Evolutionary conservation across 2,888 invertebrate species (phyloP).

Genomic region (Amblyjoppa proteus): DNA sequence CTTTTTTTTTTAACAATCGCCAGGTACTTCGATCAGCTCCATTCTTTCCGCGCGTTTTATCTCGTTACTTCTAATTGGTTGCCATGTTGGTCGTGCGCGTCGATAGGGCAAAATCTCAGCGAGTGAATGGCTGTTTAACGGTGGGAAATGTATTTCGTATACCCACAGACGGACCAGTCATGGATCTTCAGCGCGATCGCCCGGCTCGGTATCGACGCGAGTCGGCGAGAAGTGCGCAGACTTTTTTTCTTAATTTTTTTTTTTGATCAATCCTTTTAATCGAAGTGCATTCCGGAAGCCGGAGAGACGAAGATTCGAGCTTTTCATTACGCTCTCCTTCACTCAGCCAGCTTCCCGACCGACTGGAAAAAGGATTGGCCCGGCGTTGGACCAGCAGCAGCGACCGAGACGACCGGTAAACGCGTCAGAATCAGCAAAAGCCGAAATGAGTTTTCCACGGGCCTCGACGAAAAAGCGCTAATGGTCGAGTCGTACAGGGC

Average conservation of each 20-base stretch:
- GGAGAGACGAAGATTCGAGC: constrained; percentile 32
- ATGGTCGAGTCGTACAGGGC: constrained; percentile 50
- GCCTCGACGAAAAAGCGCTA: constrained; percentile 50
- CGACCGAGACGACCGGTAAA: constrained; percentile 22
- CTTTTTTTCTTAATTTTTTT: constrained; percentile 24
- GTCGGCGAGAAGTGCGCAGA: not conserved
- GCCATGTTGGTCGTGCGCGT: not conserved
- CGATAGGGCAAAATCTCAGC: not conserved
- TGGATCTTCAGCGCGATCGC: not conserved
- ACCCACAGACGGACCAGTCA: not conserved
- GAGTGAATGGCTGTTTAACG: not conserved
- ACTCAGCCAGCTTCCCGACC: constrained; percentile 3
- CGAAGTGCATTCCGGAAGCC: constrained; percentile 17
- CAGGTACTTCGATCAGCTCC: not conserved
- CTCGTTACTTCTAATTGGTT: not conserved
- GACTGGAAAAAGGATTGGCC: constrained; percentile 51
- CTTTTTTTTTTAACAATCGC: too few species aligned
- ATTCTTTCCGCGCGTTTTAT: not conserved
- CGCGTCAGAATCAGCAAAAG: constrained; percentile 50
- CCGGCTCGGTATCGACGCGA: not conserved
- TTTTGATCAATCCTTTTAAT: constrained; percentile 1
- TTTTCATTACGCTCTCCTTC: constrained; percentile 32
- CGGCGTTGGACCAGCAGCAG: constrained; percentile 4
- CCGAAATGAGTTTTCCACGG: constrained; percentile 53
- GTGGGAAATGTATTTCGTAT: not conserved